Evolutionary conservation across 2,113 vertebrate genomes (phyloP), one percentile per base, ranked within the genome.

Genomic region (Phalacrocorax aristotelis): DNA sequence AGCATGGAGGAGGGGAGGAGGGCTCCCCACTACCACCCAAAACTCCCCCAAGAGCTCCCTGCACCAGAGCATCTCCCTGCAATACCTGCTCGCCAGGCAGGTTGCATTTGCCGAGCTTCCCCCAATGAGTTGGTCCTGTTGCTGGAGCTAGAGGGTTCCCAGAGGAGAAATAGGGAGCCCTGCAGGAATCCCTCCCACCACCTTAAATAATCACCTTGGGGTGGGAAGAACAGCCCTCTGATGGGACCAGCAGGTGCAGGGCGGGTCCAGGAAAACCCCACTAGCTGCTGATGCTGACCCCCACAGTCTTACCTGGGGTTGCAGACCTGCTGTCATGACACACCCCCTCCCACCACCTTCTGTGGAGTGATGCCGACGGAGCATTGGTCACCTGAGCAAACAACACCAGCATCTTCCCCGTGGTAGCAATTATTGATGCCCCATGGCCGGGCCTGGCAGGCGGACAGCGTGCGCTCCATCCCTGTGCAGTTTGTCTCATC

Each of bases 341-440:
- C 4, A 6, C 7, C 34, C 10, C 1, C 23, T 21, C 46, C 36
- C 29, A 0, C 34, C 5, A 0, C 25, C 25, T 14, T 13, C 11
- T 3, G 1, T 6, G 11, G 29, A 60, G 34, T 2, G 1, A 34
- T 27, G 15, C 44, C 3, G 3, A 26, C 40, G 34, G 42, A 58
- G 3, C 15, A 2, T 6, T 15, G 12, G 10, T 78, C 57, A 95
- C 94, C 94, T 80, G 95, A 83, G 54, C 96, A 97, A 54, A 94
- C 65, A 21, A 92, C 96, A 0, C 89, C 70, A 4, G 93, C 91
- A 4, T 97, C 96, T 76, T 96, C 82, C 14, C 71, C 83, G 1
- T 97, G 96, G 42, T 89, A 58, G 54, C 97, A 97, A 15, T 95
- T 74, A 18, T 92, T 90, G 19, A 71, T n/a, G 12, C 87, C 96